Conservation (phyloP, 1,140 invertebrate species). For the Aphelenchoides fujianensis region DNA sequence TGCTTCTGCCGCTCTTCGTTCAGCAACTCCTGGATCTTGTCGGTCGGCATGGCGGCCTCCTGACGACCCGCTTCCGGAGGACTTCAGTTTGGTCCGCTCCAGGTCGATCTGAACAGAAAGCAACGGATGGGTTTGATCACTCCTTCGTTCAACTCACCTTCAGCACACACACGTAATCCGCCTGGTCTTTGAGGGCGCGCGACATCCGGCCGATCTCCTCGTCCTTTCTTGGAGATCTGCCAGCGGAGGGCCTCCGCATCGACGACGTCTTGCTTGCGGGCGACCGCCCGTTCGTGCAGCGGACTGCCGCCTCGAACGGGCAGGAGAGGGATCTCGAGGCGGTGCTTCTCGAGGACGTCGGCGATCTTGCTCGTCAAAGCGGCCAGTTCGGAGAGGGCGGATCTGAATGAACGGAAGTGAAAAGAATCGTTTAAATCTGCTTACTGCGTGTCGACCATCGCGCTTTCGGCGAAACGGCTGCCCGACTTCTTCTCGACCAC, state of each 20-base stretch:
- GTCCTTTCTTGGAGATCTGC: constrained; percentile 61
- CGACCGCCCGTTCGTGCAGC: constrained; percentile 53
- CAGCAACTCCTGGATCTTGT: constrained; percentile 15
- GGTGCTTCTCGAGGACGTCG: neutral
- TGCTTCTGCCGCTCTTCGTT: neutral
- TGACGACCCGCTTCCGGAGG: neutral
- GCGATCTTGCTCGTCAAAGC: neutral
- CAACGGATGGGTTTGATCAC: too few relatives aligned
- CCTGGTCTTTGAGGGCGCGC: constrained; percentile 29
- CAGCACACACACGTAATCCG: constrained; percentile 34
- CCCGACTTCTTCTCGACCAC: constrained; percentile 48
- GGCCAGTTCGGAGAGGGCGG: neutral
- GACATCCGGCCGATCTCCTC: constrained; percentile 51
- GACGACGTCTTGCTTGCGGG: constrained; percentile 54
- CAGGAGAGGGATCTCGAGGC: constrained; percentile 12
- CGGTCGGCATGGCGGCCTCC: neutral
- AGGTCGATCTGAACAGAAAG: constrained; percentile 14
- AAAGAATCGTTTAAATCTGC: neutral
- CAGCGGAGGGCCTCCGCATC: constrained; percentile 59
- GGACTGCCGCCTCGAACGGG: constrained; percentile 31
- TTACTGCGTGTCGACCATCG: constrained; percentile 13
- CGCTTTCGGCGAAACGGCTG: neutral
- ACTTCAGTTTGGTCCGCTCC: neutral
- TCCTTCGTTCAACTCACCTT: constrained; percentile 28
- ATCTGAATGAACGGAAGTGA: neutral